Conservation (phyloP, 2,113 vertebrate species). For the Myrmecophaga tridactyla region DNA sequence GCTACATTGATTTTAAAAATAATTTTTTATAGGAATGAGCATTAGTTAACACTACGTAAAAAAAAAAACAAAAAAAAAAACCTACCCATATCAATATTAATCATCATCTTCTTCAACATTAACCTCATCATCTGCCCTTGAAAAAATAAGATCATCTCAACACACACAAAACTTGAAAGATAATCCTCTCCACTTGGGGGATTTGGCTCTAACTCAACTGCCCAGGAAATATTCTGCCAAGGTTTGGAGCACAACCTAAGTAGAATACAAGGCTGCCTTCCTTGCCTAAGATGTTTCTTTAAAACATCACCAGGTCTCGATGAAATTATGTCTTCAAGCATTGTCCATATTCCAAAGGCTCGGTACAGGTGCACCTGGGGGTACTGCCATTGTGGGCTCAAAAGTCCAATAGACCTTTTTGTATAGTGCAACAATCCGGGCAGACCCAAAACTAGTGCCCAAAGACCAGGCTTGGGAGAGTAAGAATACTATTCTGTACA, state of each 20-base stretch:
- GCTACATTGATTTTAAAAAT: background rate
- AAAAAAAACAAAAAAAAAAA: background rate
- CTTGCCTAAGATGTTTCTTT: slow-evolving; percentile 36
- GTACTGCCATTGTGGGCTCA: background rate
- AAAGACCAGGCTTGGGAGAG: background rate
- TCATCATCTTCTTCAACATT: slow-evolving; percentile 8
- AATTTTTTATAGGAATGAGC: slow-evolving; percentile 4
- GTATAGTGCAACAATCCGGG: background rate
- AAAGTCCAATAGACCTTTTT: background rate
- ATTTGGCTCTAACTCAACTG: background rate
- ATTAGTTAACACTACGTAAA: background rate
- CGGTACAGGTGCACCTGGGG: background rate
- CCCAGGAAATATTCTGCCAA: background rate
- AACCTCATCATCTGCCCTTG: background rate
- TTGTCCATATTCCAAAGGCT: background rate
- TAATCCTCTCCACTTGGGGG: background rate
- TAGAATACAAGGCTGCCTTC: background rate
- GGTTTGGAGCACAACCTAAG: background rate
- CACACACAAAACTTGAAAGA: background rate
- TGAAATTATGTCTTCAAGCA: background rate
- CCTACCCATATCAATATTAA: background rate
- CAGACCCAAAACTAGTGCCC: slow-evolving; percentile 1
- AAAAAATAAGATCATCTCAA: background rate
- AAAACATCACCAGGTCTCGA: background rate
- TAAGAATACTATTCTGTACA: background rate